Conservation (phyloP, 2,888 invertebrate genomes). For the Scelioninae gen. 1 region DNA sequence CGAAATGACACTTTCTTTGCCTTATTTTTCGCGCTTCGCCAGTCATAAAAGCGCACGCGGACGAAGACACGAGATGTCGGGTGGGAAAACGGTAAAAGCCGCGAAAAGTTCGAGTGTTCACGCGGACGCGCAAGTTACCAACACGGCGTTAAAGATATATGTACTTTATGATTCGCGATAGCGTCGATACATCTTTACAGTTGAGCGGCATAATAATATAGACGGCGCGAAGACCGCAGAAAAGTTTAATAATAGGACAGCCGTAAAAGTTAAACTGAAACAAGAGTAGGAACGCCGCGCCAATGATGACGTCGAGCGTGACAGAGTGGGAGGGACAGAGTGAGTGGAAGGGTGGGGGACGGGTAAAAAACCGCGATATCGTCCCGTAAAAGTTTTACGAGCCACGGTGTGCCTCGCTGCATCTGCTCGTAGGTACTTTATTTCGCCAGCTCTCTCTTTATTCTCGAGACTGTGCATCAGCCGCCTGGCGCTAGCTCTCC, state of each 20-base stretch:
- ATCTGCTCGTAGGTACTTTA: slow-evolving; percentile 77
- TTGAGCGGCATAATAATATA: slow-evolving; percentile 60
- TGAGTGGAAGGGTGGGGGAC: background rate
- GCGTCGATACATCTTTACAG: slow-evolving; percentile 64
- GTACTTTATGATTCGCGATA: slow-evolving; percentile 64
- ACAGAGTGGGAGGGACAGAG: background rate
- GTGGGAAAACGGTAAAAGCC: slow-evolving; percentile 46
- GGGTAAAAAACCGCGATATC: slow-evolving; percentile 67
- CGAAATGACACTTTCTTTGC: slow-evolving; percentile 31
- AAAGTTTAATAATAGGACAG: slow-evolving; percentile 77
- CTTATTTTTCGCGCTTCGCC: slow-evolving; percentile 47
- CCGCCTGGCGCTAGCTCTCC: slow-evolving; percentile 39
- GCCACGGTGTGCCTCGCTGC: slow-evolving; percentile 76
- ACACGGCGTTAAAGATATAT: slow-evolving; percentile 49
- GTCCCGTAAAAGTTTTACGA: slow-evolving; percentile 80
- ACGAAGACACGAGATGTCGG: slow-evolving; percentile 23
- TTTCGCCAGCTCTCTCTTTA: slow-evolving; percentile 72
- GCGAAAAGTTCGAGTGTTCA: slow-evolving; percentile 8
- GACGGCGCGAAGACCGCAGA: slow-evolving; percentile 55
- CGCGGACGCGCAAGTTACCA: slow-evolving; percentile 45
- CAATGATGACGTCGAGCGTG: slow-evolving; percentile 39
- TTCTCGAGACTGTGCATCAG: slow-evolving; percentile 71
- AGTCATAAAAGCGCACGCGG: slow-evolving; percentile 45
- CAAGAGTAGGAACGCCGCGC: slow-evolving; percentile 62
- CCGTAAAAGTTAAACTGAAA: slow-evolving; percentile 74